These are phyloP conservation scores for Brachycybe producta DNA, from an alignment of 2,888 invertebrate genomes.

Conservation along the genomic window DNA sequence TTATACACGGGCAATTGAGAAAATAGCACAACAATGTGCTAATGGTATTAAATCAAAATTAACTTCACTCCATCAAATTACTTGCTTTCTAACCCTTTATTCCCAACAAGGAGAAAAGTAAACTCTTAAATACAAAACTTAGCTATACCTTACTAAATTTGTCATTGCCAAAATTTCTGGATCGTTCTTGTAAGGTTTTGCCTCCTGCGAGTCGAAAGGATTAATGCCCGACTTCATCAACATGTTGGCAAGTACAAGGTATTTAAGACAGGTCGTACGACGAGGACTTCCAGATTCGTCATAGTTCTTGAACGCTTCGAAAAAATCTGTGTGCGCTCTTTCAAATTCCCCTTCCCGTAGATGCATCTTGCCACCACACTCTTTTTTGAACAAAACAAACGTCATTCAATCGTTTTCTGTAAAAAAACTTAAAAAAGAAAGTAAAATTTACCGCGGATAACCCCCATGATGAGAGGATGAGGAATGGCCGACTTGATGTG, in stretches of 20 bases:
- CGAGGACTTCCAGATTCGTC: slow-evolving; percentile 97
- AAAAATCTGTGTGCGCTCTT: slow-evolving; percentile 97
- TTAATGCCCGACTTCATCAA: slow-evolving; percentile 99
- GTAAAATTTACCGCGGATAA: slow-evolving; percentile 71
- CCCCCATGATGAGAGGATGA: slow-evolving; percentile 99
- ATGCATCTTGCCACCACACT: slow-evolving; percentile 99
- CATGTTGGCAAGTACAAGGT: slow-evolving; percentile 97
- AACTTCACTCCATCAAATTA: too few species aligned
- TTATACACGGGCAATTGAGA: too few species aligned
- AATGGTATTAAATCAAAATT: too few species aligned
- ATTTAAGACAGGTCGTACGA: slow-evolving; percentile 92
- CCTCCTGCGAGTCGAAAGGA: slow-evolving; percentile 99
- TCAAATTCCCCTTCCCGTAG: slow-evolving; percentile 96
- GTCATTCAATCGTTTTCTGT: slow-evolving; percentile 1
- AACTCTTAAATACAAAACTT: not conserved
- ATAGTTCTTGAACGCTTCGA: slow-evolving; percentile 98
- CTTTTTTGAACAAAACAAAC: slow-evolving; percentile 36
- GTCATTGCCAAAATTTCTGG: slow-evolving; percentile 99
- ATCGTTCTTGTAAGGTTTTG: slow-evolving; percentile 98
- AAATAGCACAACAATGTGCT: too few species aligned
- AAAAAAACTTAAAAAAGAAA: slow-evolving; percentile 2
- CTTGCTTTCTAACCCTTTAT: not conserved
- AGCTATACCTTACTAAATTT: slow-evolving; percentile 60
- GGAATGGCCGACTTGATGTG: slow-evolving; percentile 99
- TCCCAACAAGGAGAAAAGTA: slow-evolving; percentile 8